phyloP scores from a whole-genome alignment of 2,797 vertebrate genomes.

The Haliaeetus vocifer region DNA sequence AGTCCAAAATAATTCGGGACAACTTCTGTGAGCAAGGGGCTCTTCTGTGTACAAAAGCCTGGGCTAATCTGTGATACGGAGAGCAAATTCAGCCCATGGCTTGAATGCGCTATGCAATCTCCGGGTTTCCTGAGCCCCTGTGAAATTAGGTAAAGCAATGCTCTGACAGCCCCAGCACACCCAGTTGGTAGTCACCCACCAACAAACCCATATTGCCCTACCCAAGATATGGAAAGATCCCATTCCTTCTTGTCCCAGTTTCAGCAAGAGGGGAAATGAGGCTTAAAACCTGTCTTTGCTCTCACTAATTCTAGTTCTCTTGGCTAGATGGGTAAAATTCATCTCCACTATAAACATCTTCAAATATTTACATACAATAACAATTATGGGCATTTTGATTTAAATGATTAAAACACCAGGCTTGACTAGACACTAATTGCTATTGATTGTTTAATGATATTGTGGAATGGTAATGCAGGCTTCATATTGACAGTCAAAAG shows the following conservation, averaged over 20 bases:
- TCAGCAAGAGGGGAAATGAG: neutral
- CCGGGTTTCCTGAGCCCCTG: neutral
- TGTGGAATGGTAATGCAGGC: slow-evolving; percentile 64
- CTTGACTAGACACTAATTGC: slow-evolving; percentile 73
- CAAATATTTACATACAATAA: slow-evolving; percentile 71
- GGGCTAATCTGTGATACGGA: neutral
- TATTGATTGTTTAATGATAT: slow-evolving; percentile 75
- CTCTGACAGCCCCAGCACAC: neutral
- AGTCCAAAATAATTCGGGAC: neutral
- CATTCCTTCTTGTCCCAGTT: neutral
- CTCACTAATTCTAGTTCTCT: neutral
- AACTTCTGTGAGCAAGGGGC: neutral
- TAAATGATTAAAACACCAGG: slow-evolving; percentile 70
- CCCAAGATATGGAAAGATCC: neutral
- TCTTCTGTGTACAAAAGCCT: neutral
- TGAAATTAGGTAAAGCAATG: neutral
- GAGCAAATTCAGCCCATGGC: neutral
- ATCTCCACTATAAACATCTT: slow-evolving; percentile 59
- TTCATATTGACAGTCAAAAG: slow-evolving; percentile 72
- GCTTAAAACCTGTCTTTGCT: neutral
- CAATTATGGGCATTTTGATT: slow-evolving; percentile 68
- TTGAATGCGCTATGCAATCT: neutral
- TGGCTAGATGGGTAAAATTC: slow-evolving; percentile 13
- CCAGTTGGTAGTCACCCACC: neutral
- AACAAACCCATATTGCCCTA: neutral